Conservation (phyloP, 1,140 invertebrate species). For the Theocolax elegans region DNA sequence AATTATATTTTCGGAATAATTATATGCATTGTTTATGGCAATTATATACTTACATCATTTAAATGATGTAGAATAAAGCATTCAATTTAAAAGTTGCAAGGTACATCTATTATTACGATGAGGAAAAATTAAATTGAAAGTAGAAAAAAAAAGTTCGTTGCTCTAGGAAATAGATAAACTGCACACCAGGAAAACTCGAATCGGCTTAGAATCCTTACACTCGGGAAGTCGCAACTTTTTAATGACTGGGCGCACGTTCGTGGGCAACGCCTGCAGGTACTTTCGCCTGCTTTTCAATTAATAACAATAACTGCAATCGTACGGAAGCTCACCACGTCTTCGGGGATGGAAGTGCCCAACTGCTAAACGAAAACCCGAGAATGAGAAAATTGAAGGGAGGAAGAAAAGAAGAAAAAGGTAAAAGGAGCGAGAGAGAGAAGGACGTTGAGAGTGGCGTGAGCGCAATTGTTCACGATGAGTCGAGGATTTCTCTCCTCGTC, state of each 20-base stretch:
- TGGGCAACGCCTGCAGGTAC: not conserved
- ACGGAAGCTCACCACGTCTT: not conserved
- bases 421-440: constrained; percentile 1
- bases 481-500: constrained; percentile 1
- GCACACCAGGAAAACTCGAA: too few species aligned
- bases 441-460: not conserved
- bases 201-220: too few species aligned
- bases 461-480: constrained; percentile 25
- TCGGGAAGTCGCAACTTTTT: constrained; percentile 25
- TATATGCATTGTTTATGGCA: too few species aligned
- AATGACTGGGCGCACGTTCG: not conserved
- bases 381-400: constrained; percentile 23
- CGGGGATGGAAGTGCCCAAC: too few species aligned
- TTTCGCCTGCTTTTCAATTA: constrained; percentile 26
- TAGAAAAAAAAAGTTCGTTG: too few species aligned
- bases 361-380: not conserved
- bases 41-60: too few species aligned
- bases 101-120: too few species aligned
- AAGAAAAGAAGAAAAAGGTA: not conserved
- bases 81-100: too few species aligned
- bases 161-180: too few species aligned
- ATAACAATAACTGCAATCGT: constrained; percentile 25
- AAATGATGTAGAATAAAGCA: too few species aligned
- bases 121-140: too few species aligned
- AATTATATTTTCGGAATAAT: too few species aligned